These are phyloP conservation scores for Heliothis peltigera DNA, from an alignment of 2,888 invertebrate species.

Conservation along the genomic window DNA sequence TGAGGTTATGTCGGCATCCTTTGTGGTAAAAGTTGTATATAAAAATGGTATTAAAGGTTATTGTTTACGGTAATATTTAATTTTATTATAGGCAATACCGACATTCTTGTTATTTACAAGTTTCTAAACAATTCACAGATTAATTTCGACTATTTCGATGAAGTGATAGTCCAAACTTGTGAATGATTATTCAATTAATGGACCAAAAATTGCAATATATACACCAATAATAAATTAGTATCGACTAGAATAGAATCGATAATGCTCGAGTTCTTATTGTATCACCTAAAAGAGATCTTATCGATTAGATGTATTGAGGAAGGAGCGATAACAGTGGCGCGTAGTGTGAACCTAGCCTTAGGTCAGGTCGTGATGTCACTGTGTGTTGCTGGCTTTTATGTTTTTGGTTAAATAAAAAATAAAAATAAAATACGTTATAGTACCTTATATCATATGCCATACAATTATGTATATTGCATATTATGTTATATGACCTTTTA, in stretches of 20 bases:
- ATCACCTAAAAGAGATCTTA: constrained; percentile 39
- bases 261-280: constrained; percentile 21
- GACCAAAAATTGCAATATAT: not conserved
- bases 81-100: not conserved
- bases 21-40: constrained; percentile 11
- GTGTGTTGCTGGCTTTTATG: too few species aligned
- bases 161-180: too few species aligned
- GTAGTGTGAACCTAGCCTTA: constrained; percentile 29
- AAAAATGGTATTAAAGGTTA: not conserved
- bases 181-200: too few species aligned
- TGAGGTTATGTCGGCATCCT: constrained; percentile 1
- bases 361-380: constrained; percentile 30
- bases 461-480: too few species aligned
- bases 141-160: too few species aligned
- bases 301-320: constrained; percentile 25
- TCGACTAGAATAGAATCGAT: constrained; percentile 26
- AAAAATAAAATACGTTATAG: too few species aligned
- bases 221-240: constrained; percentile 24
- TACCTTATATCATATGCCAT: too few species aligned
- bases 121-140: too few species aligned
- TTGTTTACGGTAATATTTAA: not conserved
- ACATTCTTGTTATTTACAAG: too few species aligned
- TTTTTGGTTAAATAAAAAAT: not conserved
- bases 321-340: constrained; percentile 24
- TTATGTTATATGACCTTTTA: too few species aligned